Evolutionary conservation across 2,113 vertebrate genomes (phyloP), one percentile per base, ranked within the genome.

Genomic region (Clupea harengus): DNA sequence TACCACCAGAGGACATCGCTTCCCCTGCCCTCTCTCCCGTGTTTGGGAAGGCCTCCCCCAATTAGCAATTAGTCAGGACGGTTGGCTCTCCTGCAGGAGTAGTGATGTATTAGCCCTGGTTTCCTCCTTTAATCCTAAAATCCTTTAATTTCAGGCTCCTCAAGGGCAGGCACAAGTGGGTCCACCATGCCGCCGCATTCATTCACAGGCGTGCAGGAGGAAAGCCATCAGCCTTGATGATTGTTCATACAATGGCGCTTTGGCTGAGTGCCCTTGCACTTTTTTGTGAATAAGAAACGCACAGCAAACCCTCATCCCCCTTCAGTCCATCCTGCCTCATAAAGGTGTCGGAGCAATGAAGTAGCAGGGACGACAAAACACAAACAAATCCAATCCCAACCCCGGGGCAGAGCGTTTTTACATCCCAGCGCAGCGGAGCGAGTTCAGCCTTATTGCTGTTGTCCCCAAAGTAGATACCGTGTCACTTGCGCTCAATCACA

Each of bases 331-430:
- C 47, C 32, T 81, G 67, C 82, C 86, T 47, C 17, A 85, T 82
- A 54, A 87, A 87, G 45, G 86, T 85, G 81, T 60, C 81, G 75
- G 81, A 54, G 86, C 52, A 28, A 87, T 78, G 9, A 78, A 85
- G 83, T 82, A 52, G 60, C n/a, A 44, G 44, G 81, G 60, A 84
- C 46, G 81, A 87, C 64, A 85, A 87, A 87, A 85, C 83, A 78
- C 85, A 85, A 87, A 87, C 86, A 87, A 87, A 87, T 47, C 64
- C 83, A 54, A 18, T 54, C 54, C 81, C 67, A 67, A 67, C n/a
- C 83, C 86, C 83, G n/a, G 64, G 7, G 45, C 15, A 44, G 60
- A 50, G 57, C 45, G 80, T 28, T 39, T 47, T 20, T 72, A 64
- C 50, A 82, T 67, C 46, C 83, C 52, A 81, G 15, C 8, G 54